Evolutionary conservation across 2,797 vertebrate species (phyloP).

Genomic region (Zenarchopterus dispar): DNA sequence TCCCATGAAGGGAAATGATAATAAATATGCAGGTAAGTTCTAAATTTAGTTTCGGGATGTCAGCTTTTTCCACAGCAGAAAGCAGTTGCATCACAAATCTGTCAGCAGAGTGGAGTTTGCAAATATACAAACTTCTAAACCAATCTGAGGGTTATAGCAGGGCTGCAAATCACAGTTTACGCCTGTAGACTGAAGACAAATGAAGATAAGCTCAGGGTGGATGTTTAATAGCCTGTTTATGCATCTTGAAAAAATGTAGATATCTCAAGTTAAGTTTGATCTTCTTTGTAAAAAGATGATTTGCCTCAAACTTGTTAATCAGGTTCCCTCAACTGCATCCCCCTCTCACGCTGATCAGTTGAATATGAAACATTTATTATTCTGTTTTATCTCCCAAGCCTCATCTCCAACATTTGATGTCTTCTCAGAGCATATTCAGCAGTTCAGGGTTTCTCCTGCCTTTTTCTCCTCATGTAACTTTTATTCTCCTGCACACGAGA

Average conservation of each 20-base stretch:
- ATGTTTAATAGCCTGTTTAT: too few relatives aligned
- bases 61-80: neutral
- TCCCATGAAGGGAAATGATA: neutral
- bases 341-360: too few relatives aligned
- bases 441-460: neutral
- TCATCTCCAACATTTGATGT: too few relatives aligned
- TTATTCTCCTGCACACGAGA: neutral
- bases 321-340: too few relatives aligned
- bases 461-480: neutral
- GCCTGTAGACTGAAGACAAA: neutral
- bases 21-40: neutral
- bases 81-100: constrained; percentile 16
- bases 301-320: too few relatives aligned
- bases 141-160: constrained; percentile 26
- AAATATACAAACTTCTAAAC: constrained; percentile 22
- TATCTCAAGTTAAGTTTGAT: too few relatives aligned
- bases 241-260: too few relatives aligned
- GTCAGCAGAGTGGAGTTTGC: constrained; percentile 13
- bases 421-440: too few relatives aligned
- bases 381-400: too few relatives aligned
- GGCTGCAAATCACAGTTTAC: constrained; percentile 24
- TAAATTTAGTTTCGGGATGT: constrained; percentile 1
- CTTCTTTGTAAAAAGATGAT: too few relatives aligned
- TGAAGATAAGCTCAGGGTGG: neutral
- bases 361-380: too few relatives aligned